Conservation (phyloP, 1,140 invertebrate species). For the Saccostrea echinata region DNA sequence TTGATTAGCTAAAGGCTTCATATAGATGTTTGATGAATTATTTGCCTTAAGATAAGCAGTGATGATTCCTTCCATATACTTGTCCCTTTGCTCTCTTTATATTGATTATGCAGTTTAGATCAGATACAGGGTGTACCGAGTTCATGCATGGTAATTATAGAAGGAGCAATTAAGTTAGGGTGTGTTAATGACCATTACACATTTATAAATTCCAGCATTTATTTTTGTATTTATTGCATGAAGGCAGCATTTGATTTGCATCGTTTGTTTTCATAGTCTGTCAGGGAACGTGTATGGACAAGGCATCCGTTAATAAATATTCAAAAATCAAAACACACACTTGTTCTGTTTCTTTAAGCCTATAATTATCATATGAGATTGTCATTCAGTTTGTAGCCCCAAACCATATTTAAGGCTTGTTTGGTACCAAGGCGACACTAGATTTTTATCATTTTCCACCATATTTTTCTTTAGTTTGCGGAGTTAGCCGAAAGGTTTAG, state of each 20-base stretch:
- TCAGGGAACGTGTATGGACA: background rate
- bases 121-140: too few relatives aligned
- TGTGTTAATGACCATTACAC: background rate
- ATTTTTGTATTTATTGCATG: background rate
- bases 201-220: background rate
- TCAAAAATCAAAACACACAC: background rate
- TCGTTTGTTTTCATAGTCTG: background rate
- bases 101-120: too few relatives aligned
- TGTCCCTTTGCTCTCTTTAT: too few relatives aligned
- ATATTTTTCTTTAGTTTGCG: background rate
- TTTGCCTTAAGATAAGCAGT: background rate
- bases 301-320: background rate
- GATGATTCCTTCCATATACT: too few relatives aligned
- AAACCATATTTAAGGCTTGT: background rate
- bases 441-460: slow-evolving; percentile 25
- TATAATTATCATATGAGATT: slow-evolving; percentile 12
- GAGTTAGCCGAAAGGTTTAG: background rate
- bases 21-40: slow-evolving; percentile 9
- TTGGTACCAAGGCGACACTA: background rate
- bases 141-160: background rate
- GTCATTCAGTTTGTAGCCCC: slow-evolving; percentile 11
- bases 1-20: background rate
- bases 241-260: background rate
- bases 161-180: background rate
- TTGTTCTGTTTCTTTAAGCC: background rate